Percentiles rank a stretch among this genome's conserved stretches.
phyloP scores from a whole-genome alignment of 2,888 invertebrate species.

The Cataglyphis cursor region DNA sequence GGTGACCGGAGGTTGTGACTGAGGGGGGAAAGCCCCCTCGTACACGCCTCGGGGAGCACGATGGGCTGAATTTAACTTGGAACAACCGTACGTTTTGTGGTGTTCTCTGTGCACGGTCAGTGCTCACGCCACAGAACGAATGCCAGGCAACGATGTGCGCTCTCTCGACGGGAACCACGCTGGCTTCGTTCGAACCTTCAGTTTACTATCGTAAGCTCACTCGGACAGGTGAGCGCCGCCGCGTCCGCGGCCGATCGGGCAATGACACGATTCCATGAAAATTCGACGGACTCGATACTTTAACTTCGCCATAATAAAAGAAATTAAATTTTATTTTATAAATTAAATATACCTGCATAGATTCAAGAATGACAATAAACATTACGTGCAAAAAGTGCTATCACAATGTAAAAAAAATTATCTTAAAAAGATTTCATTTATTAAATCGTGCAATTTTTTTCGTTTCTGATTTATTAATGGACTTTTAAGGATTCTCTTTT shows the following conservation, averaged over 20 bases:
- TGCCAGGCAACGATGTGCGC: conserved; percentile 69
- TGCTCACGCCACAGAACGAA: conserved; percentile 76
- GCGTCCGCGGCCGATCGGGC: conserved; percentile 48
- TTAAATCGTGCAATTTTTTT: not conserved
- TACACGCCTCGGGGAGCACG: conserved; percentile 79
- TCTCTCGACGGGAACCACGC: conserved; percentile 59
- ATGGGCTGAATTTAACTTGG: conserved; percentile 80
- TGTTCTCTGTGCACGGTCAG: conserved; percentile 79
- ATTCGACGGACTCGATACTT: conserved; percentile 25
- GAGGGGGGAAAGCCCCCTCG: conserved; percentile 67
- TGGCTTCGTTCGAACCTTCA: conserved; percentile 74
- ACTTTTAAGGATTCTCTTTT: not conserved
- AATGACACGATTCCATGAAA: conserved; percentile 23
- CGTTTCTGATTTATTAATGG: not conserved
- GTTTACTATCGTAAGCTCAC: conserved; percentile 81
- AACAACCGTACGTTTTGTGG: conserved; percentile 78
- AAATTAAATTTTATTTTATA: not conserved
- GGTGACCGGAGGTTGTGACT: conserved; percentile 69
- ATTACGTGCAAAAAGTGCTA: not conserved
- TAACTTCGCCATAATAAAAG: conserved; percentile 19
- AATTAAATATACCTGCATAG: not conserved
- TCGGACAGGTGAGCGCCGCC: conserved; percentile 71
- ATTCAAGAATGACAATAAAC: not conserved
- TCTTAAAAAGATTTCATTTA: not conserved
- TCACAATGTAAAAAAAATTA: not conserved